phyloP scores from a whole-genome alignment of 2,113 vertebrate genomes.

The Cyprichromis sp. region DNA sequence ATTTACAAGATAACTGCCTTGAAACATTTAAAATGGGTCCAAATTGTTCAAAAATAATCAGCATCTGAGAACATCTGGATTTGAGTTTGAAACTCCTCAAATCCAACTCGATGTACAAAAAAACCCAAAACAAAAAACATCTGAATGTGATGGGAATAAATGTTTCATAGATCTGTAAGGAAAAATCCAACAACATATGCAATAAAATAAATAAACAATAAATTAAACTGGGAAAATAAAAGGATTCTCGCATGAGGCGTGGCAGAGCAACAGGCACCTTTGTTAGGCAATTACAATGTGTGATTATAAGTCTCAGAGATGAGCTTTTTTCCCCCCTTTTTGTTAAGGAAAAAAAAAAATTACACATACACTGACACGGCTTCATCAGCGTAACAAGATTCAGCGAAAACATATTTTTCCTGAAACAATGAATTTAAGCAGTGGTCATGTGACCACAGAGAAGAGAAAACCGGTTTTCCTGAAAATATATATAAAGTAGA shows the following conservation, averaged over 20 bases:
- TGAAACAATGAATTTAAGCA: background rate
- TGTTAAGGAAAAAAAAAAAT: background rate
- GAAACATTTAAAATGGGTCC: background rate
- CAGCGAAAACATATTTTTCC: background rate
- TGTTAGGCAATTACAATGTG: background rate
- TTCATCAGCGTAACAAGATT: background rate
- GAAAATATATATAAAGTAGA: background rate
- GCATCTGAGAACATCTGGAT: background rate
- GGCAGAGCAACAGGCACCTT: background rate
- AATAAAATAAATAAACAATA: conserved; percentile 62
- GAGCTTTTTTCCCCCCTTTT: background rate
- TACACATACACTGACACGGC: background rate
- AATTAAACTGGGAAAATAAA: conserved; percentile 43
- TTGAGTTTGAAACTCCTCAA: background rate
- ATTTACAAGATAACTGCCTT: background rate
- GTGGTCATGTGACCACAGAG: background rate
- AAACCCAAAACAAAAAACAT: background rate
- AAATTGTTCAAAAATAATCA: background rate
- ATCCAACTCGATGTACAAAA: background rate
- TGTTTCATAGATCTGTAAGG: background rate
- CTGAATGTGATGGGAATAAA: background rate
- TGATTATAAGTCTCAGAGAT: background rate
- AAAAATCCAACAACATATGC: background rate
- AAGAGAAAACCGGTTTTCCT: background rate
- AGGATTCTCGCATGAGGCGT: background rate